Percentiles rank a stretch among this genome's conserved stretches.
Evolutionary conservation across 1,140 invertebrate genomes (phyloP).

Genomic region (Calycopis cecrops): DNA sequence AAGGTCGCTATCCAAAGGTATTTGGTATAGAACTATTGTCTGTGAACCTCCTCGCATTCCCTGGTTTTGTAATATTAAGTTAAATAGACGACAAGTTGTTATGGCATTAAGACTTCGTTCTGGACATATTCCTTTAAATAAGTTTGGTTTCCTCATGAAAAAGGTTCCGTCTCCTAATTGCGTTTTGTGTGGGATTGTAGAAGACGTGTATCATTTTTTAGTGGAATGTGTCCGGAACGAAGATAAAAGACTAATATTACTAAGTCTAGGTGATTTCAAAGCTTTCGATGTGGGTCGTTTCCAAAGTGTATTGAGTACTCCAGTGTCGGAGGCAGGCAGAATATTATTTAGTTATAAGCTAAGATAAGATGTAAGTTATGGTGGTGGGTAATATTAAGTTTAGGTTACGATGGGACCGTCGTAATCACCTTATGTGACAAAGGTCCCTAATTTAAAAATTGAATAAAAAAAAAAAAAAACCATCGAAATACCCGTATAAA

Average conservation of each 20-base stretch:
- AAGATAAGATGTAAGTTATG: too few species aligned
- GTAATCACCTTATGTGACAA: too few species aligned
- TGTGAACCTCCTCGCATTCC: not conserved
- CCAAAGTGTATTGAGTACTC: too few species aligned
- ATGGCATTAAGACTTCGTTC: slow-evolving; percentile 13
- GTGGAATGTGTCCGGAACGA: not conserved
- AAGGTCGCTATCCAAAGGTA: slow-evolving; percentile 3
- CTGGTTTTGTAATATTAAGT: not conserved
- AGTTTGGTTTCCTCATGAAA: slow-evolving; percentile 15
- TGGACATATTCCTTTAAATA: slow-evolving; percentile 15
- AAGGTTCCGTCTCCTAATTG: slow-evolving; percentile 20
- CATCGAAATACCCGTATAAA: too few species aligned
- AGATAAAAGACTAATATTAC: not conserved
- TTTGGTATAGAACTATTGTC: not conserved
- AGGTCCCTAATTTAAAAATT: too few species aligned
- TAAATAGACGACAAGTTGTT: slow-evolving; percentile 7
- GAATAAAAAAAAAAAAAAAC: too few species aligned
- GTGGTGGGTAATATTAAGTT: too few species aligned
- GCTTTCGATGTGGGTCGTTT: too few species aligned
- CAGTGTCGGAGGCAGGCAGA: too few species aligned
- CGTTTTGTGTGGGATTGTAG: not conserved
- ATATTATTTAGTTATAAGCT: too few species aligned
- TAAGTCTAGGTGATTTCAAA: too few species aligned
- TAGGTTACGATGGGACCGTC: too few species aligned
- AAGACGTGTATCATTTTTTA: slow-evolving; percentile 3